These are phyloP conservation scores for Candidula unifasciata DNA, from an alignment of 2,888 invertebrate genomes.

Conservation along the genomic window DNA sequence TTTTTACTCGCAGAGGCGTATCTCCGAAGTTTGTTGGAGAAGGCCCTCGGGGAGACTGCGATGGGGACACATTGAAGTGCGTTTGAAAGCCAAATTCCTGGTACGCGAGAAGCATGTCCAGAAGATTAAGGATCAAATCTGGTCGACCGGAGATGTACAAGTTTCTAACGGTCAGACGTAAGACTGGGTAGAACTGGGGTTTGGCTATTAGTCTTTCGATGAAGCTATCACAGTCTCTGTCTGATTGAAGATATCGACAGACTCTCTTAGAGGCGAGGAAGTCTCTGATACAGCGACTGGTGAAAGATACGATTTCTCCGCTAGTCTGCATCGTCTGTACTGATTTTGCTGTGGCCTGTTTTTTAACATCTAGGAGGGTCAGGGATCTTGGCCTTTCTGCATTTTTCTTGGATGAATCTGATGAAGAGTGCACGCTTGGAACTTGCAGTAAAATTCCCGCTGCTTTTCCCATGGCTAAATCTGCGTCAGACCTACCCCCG, in stretches of 20 bases:
- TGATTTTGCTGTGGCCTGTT: background rate
- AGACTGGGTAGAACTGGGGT: constrained; percentile 55
- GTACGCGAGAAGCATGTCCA: constrained; percentile 53
- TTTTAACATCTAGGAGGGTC: constrained; percentile 28
- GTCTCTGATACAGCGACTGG: constrained; percentile 57
- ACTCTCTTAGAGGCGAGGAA: constrained; percentile 57
- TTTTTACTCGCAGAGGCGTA: constrained; percentile 23
- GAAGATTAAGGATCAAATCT: constrained; percentile 50
- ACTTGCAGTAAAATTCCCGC: constrained; percentile 36
- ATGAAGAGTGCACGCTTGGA: background rate
- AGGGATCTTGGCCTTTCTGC: constrained; percentile 40
- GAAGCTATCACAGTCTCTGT: constrained; percentile 53
- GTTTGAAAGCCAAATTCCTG: constrained; percentile 28
- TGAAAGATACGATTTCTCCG: constrained; percentile 54
- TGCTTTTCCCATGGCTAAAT: background rate
- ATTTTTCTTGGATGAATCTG: constrained; percentile 35
- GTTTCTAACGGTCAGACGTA: constrained; percentile 50
- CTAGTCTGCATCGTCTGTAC: constrained; percentile 38
- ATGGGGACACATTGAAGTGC: constrained; percentile 8
- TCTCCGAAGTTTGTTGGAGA: constrained; percentile 37
- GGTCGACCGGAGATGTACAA: constrained; percentile 43
- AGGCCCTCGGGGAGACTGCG: constrained; percentile 38
- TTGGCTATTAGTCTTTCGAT: constrained; percentile 52
- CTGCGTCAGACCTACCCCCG: constrained; percentile 11
- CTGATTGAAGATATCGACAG: constrained; percentile 55